These are phyloP conservation scores for Pituophis catenifer DNA, from an alignment of 2,113 vertebrate genomes.

Conservation along the genomic window DNA sequence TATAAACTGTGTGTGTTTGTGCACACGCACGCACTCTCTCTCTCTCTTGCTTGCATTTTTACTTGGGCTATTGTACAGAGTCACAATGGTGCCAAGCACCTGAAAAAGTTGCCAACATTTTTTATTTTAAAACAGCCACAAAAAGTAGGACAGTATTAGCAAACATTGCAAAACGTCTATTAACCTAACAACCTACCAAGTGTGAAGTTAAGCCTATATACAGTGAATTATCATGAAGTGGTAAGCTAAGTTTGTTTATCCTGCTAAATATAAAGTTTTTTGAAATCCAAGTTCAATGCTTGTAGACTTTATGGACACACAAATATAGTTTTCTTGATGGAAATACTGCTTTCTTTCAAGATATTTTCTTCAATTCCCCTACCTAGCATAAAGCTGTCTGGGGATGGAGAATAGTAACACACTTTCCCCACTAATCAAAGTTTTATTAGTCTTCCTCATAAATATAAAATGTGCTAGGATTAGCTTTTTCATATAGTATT, in stretches of 20 bases:
- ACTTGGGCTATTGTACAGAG: not conserved
- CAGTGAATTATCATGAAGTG: not conserved
- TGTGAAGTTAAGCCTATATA: not conserved
- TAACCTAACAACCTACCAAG: not conserved
- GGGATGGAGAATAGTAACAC: not conserved
- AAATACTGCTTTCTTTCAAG: not conserved
- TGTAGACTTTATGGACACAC: not conserved
- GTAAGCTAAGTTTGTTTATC: not conserved
- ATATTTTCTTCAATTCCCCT: not conserved
- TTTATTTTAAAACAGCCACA: not conserved
- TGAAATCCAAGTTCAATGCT: not conserved
- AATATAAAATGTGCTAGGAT: not conserved
- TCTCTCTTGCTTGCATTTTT: not conserved
- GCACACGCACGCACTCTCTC: too few relatives aligned
- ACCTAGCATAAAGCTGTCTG: not conserved
- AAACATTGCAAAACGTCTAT: not conserved
- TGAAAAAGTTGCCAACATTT: not conserved
- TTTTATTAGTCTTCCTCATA: not conserved
- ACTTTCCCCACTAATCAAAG: not conserved
- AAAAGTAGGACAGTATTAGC: not conserved
- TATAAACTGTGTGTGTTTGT: too few relatives aligned
- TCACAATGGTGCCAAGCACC: not conserved
- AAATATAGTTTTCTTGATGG: not conserved
- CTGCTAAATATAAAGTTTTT: not conserved
- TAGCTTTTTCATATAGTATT: not conserved